Base-by-base conservation (phyloP, 2,113 vertebrate species). In the Vireo altiloquus region DNA sequence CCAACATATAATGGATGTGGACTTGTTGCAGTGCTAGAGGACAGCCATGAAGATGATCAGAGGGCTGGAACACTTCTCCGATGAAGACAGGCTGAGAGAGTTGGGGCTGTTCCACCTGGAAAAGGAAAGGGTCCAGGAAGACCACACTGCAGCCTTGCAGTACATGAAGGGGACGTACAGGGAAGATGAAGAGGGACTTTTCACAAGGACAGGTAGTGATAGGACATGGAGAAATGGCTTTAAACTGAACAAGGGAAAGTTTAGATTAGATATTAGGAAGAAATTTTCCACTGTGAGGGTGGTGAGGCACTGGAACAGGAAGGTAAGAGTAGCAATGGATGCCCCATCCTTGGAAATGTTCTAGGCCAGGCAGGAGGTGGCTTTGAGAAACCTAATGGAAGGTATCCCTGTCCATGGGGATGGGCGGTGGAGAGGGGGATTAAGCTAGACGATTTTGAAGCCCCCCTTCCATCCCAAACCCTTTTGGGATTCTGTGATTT, bases 151-250 rank as follows among this genome's bases (percentile, higher is more conserved):
- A 42, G 16, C 31, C 15, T 50, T 50, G 25, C 35, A 50, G 17
- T 31, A 35, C 4, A 4, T 40, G 33, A 64, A 42, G 13, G 4
- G 30, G 4, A 30, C 0, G 0, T 40, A 31, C 6, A 49, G 17
- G 35, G 64, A 64, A 49, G 25, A 30, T 12, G 14, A 57, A 56
- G 21, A 49, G 5, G 25, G 11, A 27, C 16, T 54, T 71, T 71
- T 37, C 11, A 40, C 24, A 54, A 35, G 30, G 10, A 63, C 13
- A 10, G n/a, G 16, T 14, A 56, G 24, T 18, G 17, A 72, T 3
- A 57, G 14, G 18, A 28, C 18, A 44, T 37, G 37, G 10, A 30
- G 10, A 27, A 89, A 65, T 44, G 50, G 10, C 35, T 72, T 57
- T 72, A 65, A 57, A 80, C 22, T 33, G 42, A 37, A 65, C 56